These are phyloP conservation scores for Pollenia angustigena DNA, from an alignment of 2,888 invertebrate species.

Conservation along the genomic window DNA sequence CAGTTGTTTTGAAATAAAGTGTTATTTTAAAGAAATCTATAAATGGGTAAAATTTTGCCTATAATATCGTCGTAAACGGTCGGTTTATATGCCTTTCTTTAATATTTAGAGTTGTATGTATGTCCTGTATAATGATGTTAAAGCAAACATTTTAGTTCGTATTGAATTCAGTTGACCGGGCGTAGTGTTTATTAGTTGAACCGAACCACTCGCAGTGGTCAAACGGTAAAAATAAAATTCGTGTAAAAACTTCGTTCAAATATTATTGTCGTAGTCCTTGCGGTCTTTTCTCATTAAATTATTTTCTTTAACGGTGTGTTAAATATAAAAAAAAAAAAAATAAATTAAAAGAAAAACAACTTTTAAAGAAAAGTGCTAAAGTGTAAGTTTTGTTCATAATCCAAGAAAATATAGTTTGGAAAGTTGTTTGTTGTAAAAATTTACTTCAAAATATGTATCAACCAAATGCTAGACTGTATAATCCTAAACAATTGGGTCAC, in stretches of 20 bases:
- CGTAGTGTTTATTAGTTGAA: slow-evolving; percentile 56
- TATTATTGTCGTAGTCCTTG: slow-evolving; percentile 33
- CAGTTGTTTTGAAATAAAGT: neutral
- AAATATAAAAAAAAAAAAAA: neutral
- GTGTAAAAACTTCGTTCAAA: slow-evolving; percentile 8
- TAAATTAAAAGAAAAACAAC: slow-evolving; percentile 1
- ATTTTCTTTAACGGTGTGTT: neutral
- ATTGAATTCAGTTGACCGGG: slow-evolving; percentile 62
- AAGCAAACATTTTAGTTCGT: slow-evolving; percentile 48
- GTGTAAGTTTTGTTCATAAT: slow-evolving; percentile 24
- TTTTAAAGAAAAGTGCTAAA: slow-evolving; percentile 11
- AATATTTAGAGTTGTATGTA: neutral
- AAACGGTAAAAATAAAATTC: slow-evolving; percentile 21
- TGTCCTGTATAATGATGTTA: neutral
- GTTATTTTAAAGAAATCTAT: neutral
- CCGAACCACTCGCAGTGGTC: slow-evolving; percentile 23
- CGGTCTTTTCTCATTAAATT: neutral
- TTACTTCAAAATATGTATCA: slow-evolving; percentile 24
- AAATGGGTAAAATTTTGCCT: slow-evolving; percentile 10
- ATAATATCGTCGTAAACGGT: slow-evolving; percentile 40
- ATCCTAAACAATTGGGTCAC: slow-evolving; percentile 40
- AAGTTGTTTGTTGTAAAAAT: neutral
- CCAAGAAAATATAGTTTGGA: neutral
- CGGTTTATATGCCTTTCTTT: slow-evolving; percentile 7
- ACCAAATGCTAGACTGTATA: neutral